Base-by-base conservation (phyloP, 2,888 invertebrate species). In the Graphium colonna region DNA sequence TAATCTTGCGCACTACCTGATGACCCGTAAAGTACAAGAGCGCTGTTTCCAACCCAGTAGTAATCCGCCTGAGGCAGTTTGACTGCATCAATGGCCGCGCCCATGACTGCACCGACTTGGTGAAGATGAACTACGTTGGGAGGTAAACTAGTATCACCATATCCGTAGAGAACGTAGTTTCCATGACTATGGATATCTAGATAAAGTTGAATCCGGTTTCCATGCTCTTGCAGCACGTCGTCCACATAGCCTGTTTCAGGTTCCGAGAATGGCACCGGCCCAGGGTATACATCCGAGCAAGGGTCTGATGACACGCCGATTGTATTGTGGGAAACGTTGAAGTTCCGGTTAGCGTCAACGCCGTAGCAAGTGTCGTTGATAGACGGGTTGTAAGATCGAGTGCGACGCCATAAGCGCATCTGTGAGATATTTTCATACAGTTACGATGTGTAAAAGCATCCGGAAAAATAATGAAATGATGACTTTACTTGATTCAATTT, bases 131-230 rank as follows among this genome's bases (percentile, higher is more conserved):
- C 61, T 1, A 46, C 65, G 47, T 75, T 74, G 0, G 49, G 18
- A 0, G 79, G 68, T 40, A 75, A 41, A 1, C 61, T 65, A 0
- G 51, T 53, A 26, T 75, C 90, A 15, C 92, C 93, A 86, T 91
- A 94, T 1, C 92, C 93, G 63, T 92, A 93, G 0, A 94, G 71
- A 46, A 94, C 65, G 60, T 89, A 92, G 63, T 91, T 91, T 18
- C 94, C 95, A 61, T 92, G 93, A 7, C 95, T 93, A 73, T 96
- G 95, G 26, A 95, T 82, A 5, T 94, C 91, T 56, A 95, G 67
- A 55, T 68, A 77, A 1, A 77, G 13, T 48, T 75, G 69, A 3
- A 68, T 71, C 0, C 78, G 55, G 18, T 64, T 63, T 0, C 63
- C 7, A 46, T 78, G 48, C 28, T 73, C 67, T 0, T 58, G 47